These are phyloP conservation scores for Alosa sapidissima DNA, from an alignment of 2,797 vertebrate species.

Conservation along the genomic window DNA sequence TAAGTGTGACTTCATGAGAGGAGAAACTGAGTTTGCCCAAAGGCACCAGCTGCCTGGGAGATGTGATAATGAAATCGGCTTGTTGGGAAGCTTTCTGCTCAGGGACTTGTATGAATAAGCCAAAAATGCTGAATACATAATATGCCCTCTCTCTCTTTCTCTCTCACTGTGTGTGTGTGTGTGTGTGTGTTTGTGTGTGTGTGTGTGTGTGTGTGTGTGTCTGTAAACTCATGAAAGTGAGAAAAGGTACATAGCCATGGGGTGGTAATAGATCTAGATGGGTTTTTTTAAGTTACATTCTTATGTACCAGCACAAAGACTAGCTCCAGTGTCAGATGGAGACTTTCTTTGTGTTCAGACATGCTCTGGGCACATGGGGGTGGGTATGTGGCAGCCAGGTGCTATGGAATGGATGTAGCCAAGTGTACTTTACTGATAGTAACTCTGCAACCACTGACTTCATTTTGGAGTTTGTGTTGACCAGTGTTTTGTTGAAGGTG, in stretches of 20 bases:
- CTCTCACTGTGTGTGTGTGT: not conserved
- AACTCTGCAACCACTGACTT: not conserved
- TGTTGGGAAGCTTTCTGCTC: not conserved
- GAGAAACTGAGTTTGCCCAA: not conserved
- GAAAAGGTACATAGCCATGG: not conserved
- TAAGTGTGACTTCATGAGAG: not conserved
- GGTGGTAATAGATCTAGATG: slow-evolving; percentile 6
- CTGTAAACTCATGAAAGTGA: not conserved
- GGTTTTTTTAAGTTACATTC: not conserved
- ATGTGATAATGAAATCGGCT: slow-evolving; percentile 30
- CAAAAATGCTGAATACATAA: slow-evolving; percentile 1
- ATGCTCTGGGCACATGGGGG: not conserved
- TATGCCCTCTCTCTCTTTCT: not conserved
- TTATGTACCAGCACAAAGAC: slow-evolving; percentile 10
- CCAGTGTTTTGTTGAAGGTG: not conserved
- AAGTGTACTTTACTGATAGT: not conserved
- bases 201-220: too few relatives aligned
- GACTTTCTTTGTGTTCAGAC: slow-evolving; percentile 1
- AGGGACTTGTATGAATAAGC: slow-evolving; percentile 9
- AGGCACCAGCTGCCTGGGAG: slow-evolving; percentile 20
- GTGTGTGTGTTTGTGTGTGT: too few relatives aligned
- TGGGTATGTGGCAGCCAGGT: not conserved
- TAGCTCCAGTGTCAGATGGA: not conserved
- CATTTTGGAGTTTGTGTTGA: not conserved
- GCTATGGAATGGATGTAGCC: not conserved